Conservation (phyloP, 2,113 vertebrate genomes). For the Todiramphus chloris region DNA sequence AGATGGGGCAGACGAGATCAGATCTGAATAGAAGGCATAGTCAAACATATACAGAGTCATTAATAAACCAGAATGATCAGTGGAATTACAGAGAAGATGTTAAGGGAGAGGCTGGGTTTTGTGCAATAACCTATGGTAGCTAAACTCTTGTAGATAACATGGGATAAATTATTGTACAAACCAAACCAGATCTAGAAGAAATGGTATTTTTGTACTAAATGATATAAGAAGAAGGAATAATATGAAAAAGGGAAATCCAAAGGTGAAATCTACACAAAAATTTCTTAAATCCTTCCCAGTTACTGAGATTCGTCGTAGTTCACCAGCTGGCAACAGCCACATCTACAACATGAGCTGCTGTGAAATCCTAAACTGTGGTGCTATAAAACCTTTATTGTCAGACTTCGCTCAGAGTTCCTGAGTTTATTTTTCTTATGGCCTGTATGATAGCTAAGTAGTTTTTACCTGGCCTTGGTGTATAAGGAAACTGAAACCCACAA, state of each 20-base stretch:
- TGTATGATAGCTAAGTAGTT: background rate
- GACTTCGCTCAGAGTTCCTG: background rate
- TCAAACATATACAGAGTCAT: background rate
- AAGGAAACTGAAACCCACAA: background rate
- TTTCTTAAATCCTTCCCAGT: background rate
- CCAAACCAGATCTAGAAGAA: background rate
- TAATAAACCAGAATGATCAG: background rate
- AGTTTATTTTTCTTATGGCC: background rate
- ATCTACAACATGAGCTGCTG: background rate
- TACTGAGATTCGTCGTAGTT: background rate
- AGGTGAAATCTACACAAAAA: background rate
- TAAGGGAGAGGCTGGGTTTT: background rate
- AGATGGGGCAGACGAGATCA: background rate
- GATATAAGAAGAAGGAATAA: background rate
- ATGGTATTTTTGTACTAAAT: background rate
- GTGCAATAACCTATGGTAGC: background rate
- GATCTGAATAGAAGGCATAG: background rate
- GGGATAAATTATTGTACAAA: background rate
- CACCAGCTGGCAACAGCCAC: background rate
- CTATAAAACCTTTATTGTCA: background rate
- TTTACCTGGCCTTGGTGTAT: background rate
- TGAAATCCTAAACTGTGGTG: background rate
- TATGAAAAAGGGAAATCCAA: background rate
- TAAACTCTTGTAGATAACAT: background rate
- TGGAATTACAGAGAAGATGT: background rate